phyloP scores from a whole-genome alignment of 2,888 invertebrate genomes.

The Emmelina monodactyla region DNA sequence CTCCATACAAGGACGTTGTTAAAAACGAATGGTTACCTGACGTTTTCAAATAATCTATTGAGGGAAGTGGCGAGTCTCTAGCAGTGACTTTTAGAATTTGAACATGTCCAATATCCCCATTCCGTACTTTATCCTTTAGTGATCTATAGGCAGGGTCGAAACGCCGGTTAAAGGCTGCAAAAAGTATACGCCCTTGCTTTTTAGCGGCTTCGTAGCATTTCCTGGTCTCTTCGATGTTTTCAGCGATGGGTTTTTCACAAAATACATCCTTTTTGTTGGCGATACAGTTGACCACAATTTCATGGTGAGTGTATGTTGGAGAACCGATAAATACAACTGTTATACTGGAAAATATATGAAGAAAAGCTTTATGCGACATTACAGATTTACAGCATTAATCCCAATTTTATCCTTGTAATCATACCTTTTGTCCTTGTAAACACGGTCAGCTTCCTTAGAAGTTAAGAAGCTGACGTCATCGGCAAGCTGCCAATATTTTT shows the following conservation, averaged over 20 bases:
- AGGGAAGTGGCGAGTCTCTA: slow-evolving; percentile 71
- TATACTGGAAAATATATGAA: slow-evolving; percentile 16
- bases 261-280: slow-evolving; percentile 69
- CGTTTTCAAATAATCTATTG: slow-evolving; percentile 64
- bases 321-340: slow-evolving; percentile 59
- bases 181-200: slow-evolving; percentile 58
- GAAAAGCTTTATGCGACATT: no score
- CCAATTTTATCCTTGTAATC: background rate
- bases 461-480: slow-evolving; percentile 48
- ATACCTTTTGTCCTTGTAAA: slow-evolving; percentile 63
- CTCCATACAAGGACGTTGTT: no score
- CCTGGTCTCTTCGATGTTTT: slow-evolving; percentile 54
- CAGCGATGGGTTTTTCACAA: slow-evolving; percentile 74
- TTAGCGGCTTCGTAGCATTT: slow-evolving; percentile 68
- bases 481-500: slow-evolving; percentile 54
- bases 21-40: no score
- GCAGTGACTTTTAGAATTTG: slow-evolving; percentile 70
- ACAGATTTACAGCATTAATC: background rate
- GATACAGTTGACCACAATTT: slow-evolving; percentile 58
- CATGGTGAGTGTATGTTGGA: slow-evolving; percentile 68
- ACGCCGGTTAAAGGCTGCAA: slow-evolving; percentile 73
- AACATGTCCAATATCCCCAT: slow-evolving; percentile 69
- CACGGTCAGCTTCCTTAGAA: slow-evolving; percentile 46
- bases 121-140: slow-evolving; percentile 52
- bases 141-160: slow-evolving; percentile 69